A percentile compares a stretch with the other conserved stretches of the same genome.
phyloP scores from a whole-genome alignment of 2,888 invertebrate species.

The Iselma pallidipennis region DNA sequence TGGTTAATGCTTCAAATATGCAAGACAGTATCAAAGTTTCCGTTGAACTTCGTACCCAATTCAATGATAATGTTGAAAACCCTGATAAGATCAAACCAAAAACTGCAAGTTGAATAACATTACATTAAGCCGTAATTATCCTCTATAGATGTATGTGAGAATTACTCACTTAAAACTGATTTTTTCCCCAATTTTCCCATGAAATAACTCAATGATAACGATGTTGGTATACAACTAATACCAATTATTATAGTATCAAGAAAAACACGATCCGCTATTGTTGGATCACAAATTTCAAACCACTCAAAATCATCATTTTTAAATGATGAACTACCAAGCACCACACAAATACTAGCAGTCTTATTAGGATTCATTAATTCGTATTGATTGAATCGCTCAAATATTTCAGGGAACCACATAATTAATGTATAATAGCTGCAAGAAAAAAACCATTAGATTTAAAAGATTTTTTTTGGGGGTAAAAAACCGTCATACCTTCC shows the following conservation, averaged over 20 bases:
- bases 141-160: neutral
- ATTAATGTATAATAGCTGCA: conserved; percentile 64
- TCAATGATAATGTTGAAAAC: conserved; percentile 60
- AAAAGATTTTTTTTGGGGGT: too few species aligned
- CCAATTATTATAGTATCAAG: conserved; percentile 63
- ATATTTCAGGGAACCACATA: conserved; percentile 75
- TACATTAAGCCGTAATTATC: neutral
- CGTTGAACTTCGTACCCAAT: conserved; percentile 60
- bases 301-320: conserved; percentile 4
- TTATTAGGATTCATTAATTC: conserved; percentile 53
- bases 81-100: conserved; percentile 63
- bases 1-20: conserved; percentile 64
- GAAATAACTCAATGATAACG: conserved; percentile 61
- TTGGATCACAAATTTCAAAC: conserved; percentile 44
- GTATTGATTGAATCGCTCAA: conserved; percentile 65
- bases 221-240: conserved; percentile 62
- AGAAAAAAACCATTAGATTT: conserved; percentile 18
- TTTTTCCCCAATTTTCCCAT: conserved; percentile 65
- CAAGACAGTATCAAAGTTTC: conserved; percentile 63
- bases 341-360: conserved; percentile 62
- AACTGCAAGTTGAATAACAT: conserved; percentile 53
- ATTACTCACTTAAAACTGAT: conserved; percentile 59
- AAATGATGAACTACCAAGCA: conserved; percentile 51
- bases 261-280: conserved; percentile 59
- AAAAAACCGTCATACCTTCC: too few species aligned